Percentiles rank a stretch among this genome's conserved stretches.
Conservation (phyloP, 1,140 invertebrate genomes). For the Hylyphantes graminicola region DNA sequence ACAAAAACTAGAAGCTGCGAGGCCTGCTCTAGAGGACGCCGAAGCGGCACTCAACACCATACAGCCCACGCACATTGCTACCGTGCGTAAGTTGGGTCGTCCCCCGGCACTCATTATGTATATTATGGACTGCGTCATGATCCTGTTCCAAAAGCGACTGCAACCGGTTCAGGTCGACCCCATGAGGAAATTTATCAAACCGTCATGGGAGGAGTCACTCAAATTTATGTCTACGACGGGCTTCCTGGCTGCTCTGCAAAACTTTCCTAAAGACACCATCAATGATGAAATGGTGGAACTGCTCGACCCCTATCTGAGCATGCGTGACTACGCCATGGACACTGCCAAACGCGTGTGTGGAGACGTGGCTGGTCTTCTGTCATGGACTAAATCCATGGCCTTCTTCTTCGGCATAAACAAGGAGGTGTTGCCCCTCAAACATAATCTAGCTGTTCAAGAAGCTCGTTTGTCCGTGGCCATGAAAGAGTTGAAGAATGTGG, state of each 20-base stretch:
- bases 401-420: conserved; percentile 97
- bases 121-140: conserved; percentile 96
- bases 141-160: conserved; percentile 90
- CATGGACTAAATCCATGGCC: conserved; percentile 97
- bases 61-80: conserved; percentile 96
- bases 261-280: conserved; percentile 96
- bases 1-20: conserved; percentile 88
- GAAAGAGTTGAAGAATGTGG: conserved; percentile 87
- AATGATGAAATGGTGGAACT: conserved; percentile 97
- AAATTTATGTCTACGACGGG: conserved; percentile 98
- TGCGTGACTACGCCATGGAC: conserved; percentile 95
- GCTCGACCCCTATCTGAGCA: conserved; percentile 89
- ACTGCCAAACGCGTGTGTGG: conserved; percentile 94
- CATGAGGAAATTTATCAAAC: conserved; percentile 85
- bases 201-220: conserved; percentile 95
- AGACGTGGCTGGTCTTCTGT: conserved; percentile 92
- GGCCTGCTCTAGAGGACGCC: conserved; percentile 91
- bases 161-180: conserved; percentile 84
- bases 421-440: conserved; percentile 94
- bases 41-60: conserved; percentile 96
- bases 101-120: conserved; percentile 97
- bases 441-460: conserved; percentile 92
- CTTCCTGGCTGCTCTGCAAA: conserved; percentile 90
- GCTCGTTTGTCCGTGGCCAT: conserved; percentile 88
- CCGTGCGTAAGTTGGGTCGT: conserved; percentile 91